A percentile compares a stretch with the other conserved stretches of the same genome.
Conservation (phyloP, 2,113 vertebrate species). For the Xiphorhynchus elegans region DNA sequence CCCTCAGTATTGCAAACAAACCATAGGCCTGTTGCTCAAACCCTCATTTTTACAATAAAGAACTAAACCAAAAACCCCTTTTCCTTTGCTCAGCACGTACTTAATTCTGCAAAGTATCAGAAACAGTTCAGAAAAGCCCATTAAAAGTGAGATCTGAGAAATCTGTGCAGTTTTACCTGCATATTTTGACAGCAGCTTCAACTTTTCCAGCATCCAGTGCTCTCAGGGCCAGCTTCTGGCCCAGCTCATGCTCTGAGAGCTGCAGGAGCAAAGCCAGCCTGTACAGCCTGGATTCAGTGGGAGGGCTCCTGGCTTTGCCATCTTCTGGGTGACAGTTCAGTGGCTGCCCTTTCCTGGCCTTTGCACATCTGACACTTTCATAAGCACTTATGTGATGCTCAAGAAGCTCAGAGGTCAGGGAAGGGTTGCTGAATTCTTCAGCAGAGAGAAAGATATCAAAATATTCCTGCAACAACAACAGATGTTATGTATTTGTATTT, state of each 20-base stretch:
- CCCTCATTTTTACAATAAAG: background rate
- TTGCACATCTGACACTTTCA: constrained; percentile 67
- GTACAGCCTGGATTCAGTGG: constrained; percentile 75
- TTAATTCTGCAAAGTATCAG: background rate
- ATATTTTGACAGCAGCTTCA: constrained; percentile 82
- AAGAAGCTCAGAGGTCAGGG: constrained; percentile 78
- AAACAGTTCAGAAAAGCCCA: background rate
- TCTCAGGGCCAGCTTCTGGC: constrained; percentile 81
- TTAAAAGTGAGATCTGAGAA: background rate
- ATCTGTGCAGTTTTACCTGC: constrained; percentile 78
- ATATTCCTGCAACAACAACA: constrained; percentile 77
- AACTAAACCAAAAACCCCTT: accelerated
- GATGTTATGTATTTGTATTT: background rate
- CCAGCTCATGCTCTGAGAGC: constrained; percentile 81
- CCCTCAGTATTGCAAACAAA: background rate
- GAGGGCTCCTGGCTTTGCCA: constrained; percentile 49
- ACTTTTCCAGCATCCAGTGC: constrained; percentile 83
- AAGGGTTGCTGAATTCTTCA: constrained; percentile 80
- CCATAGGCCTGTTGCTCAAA: background rate
- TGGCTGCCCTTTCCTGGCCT: background rate
- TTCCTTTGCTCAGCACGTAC: background rate
- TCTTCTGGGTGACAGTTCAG: constrained; percentile 54
- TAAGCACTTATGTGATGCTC: constrained; percentile 83
- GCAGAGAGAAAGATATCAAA: constrained; percentile 88
- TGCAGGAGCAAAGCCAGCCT: constrained; percentile 83